Evolutionary conservation across 2,888 invertebrate genomes (phyloP).

Genomic region (Daptonema setosum): DNA sequence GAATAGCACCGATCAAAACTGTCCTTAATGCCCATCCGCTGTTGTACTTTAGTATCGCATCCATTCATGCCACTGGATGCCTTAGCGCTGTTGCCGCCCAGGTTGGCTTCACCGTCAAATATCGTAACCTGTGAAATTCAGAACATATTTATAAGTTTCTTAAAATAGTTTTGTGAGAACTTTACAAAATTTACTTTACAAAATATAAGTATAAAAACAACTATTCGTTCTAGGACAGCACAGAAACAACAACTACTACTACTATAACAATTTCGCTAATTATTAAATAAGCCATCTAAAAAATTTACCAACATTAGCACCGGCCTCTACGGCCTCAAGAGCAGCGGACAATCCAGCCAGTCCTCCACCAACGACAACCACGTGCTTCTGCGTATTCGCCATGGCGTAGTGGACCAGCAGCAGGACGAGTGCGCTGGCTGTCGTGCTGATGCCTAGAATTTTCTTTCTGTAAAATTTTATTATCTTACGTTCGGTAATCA

Average conservation of each 20-base stretch:
- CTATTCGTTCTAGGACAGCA: too few relatives aligned
- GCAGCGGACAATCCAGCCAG: constrained; percentile 4
- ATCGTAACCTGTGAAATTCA: constrained; percentile 2
- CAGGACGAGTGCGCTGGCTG: too few relatives aligned
- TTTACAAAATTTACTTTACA: too few relatives aligned
- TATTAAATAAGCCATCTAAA: too few relatives aligned
- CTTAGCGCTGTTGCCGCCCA: constrained; percentile 26
- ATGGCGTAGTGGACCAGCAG: not conserved
- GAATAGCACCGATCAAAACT: constrained; percentile 4
- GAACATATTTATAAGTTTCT: too few relatives aligned
- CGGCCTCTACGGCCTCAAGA: not conserved
- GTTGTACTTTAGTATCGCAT: constrained; percentile 19
- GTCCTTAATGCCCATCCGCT: constrained; percentile 12
- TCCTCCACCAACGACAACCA: constrained; percentile 1
- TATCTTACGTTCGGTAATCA: too few relatives aligned
- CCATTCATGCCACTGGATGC: constrained; percentile 24
- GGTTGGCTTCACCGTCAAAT: constrained; percentile 18
- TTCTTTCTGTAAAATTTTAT: too few relatives aligned
- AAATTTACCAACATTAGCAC: constrained; percentile 1
- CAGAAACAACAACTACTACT: too few relatives aligned
- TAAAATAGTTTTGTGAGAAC: too few relatives aligned
- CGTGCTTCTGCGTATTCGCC: not conserved
- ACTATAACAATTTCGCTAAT: too few relatives aligned
- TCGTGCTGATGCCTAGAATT: too few relatives aligned
- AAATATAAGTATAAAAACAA: too few relatives aligned